These are phyloP conservation scores for Pitangus sulphuratus DNA, from an alignment of 2,797 vertebrate genomes.

Conservation along the genomic window DNA sequence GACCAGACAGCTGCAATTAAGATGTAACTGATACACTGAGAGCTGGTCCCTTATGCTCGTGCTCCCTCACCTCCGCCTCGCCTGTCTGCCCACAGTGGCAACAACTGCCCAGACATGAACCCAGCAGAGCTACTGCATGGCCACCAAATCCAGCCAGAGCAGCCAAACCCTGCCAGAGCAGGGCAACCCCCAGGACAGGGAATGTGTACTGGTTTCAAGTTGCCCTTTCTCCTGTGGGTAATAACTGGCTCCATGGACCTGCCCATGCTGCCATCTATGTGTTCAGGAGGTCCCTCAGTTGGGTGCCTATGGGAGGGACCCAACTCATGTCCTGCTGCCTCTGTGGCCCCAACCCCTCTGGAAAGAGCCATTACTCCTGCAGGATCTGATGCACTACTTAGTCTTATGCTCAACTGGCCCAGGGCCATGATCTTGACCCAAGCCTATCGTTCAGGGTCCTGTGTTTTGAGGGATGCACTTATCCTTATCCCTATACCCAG, in stretches of 20 bases:
- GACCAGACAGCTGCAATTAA: conserved; percentile 34
- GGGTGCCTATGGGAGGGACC: not conserved
- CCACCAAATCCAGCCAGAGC: not conserved
- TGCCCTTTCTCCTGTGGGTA: not conserved
- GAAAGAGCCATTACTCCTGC: not conserved
- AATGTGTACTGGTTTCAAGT: not conserved
- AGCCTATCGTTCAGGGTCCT: not conserved
- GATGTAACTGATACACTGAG: not conserved
- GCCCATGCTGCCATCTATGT: not conserved
- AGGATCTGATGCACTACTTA: not conserved
- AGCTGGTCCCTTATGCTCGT: fast-evolving
- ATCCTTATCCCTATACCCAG: not conserved
- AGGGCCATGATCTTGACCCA: not conserved
- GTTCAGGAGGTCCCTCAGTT: not conserved
- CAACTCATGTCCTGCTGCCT: not conserved
- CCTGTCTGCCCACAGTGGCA: not conserved
- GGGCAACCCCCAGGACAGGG: not conserved
- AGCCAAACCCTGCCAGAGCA: not conserved
- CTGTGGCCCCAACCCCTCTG: fast-evolving
- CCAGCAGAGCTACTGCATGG: not conserved
- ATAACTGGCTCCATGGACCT: not conserved
- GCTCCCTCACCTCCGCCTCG: not conserved
- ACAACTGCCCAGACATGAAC: not conserved
- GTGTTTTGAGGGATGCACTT: not conserved
- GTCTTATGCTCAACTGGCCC: not conserved